These are phyloP conservation scores for Tinamus major DNA, from an alignment of 2,797 vertebrate genomes.

Conservation along the genomic window DNA sequence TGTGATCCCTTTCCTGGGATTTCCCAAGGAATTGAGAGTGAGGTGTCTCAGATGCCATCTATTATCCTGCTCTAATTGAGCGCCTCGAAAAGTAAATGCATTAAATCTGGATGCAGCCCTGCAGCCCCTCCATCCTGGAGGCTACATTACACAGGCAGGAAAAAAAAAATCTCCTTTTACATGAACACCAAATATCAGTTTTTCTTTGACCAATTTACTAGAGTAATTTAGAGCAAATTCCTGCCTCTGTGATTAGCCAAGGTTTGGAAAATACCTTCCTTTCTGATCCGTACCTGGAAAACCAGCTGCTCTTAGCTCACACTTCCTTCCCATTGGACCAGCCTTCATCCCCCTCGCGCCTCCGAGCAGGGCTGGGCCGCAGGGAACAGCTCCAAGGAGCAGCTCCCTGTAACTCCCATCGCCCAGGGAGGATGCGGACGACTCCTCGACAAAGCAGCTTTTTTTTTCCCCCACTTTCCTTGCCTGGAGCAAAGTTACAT, in stretches of 20 bases:
- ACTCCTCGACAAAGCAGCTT: background rate
- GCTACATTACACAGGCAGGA: fast-evolving
- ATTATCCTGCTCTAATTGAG: background rate
- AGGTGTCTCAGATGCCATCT: background rate
- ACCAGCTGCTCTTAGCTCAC: fast-evolving
- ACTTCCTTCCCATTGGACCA: background rate
- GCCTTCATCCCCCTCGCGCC: background rate
- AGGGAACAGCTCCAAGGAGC: fast-evolving
- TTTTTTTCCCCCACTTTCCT: fast-evolving
- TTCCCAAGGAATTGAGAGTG: background rate
- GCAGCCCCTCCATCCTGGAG: too few species aligned
- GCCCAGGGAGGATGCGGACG: background rate
- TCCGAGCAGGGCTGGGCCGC: fast-evolving
- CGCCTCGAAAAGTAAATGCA: fast-evolving
- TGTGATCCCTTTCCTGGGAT: background rate
- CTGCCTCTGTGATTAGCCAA: background rate
- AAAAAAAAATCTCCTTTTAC: background rate
- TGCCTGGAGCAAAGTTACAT: fast-evolving
- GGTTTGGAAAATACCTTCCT: background rate
- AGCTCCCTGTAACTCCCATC: fast-evolving
- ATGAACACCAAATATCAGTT: fast-evolving
- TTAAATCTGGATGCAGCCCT: fast-evolving
- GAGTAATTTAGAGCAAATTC: too few species aligned
- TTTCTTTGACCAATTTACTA: too few species aligned
- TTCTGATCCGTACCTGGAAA: fast-evolving